Evolutionary conservation across 2,888 invertebrate species (phyloP).

Genomic region (Dynastes tityus): DNA sequence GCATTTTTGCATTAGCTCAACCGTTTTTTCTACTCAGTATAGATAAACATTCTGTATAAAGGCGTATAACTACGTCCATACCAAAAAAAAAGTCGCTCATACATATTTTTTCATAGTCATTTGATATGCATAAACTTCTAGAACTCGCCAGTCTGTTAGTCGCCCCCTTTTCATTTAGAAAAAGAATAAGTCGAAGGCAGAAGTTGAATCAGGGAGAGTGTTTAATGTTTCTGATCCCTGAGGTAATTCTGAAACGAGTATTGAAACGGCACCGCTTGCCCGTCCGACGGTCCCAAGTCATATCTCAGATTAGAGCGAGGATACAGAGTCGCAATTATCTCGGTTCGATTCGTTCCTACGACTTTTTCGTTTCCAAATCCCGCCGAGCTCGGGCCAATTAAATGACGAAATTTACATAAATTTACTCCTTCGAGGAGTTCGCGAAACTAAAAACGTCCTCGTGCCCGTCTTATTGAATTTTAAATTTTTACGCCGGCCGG

Average conservation of each 20-base stretch:
- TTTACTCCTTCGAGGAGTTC: constrained; percentile 26
- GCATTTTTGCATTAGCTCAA: too few species aligned
- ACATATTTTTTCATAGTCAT: too few species aligned
- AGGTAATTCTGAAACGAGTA: constrained; percentile 43
- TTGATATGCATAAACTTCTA: too few species aligned
- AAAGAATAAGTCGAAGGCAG: too few species aligned
- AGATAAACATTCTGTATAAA: not conserved
- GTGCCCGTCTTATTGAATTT: constrained; percentile 41
- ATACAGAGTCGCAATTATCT: constrained; percentile 43
- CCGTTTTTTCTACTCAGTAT: too few species aligned
- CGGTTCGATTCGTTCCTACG: constrained; percentile 41
- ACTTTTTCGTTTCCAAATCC: constrained; percentile 40
- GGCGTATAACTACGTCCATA: not conserved
- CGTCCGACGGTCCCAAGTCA: constrained; percentile 26
- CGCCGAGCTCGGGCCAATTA: constrained; percentile 46
- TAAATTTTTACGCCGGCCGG: constrained; percentile 36
- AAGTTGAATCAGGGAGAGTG: not conserved
- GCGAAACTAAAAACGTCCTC: constrained; percentile 28
- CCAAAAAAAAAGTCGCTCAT: too few species aligned
- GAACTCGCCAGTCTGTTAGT: too few species aligned
- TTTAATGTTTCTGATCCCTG: constrained; percentile 37
- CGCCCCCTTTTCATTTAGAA: too few species aligned
- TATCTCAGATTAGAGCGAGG: constrained; percentile 42
- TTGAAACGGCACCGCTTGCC: constrained; percentile 23
- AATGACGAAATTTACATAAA: constrained; percentile 45